Conservation (phyloP, 2,113 vertebrate species). For the Ailuropoda melanoleuca region DNA sequence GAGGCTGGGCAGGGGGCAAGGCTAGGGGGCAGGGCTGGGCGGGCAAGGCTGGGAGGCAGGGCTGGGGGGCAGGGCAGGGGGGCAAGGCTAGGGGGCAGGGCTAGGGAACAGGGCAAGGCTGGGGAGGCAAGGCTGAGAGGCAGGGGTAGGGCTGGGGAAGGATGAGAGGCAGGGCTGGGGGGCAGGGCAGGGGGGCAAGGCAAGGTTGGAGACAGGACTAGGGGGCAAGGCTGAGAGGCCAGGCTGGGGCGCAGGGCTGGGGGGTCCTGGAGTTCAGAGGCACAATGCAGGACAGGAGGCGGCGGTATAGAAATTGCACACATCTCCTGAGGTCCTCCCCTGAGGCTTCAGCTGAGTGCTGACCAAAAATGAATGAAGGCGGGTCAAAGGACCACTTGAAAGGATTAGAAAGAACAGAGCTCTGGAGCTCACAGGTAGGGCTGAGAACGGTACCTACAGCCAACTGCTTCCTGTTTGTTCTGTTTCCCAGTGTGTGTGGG, state of each 20-base stretch:
- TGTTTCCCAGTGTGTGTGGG: no score
- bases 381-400: not conserved
- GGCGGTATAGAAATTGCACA: not conserved
- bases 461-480: not conserved
- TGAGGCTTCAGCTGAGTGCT: not conserved
- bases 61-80: no score
- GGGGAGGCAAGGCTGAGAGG: no score
- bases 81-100: not conserved
- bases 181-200: not conserved
- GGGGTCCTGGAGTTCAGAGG: not conserved
- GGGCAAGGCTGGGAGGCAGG: not conserved
- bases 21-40: not conserved
- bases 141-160: not conserved
- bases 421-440: not conserved
- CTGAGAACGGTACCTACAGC: not conserved
- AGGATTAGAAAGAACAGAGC: not conserved
- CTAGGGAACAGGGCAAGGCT: not conserved
- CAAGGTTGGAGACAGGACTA: not conserved
- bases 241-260: not conserved
- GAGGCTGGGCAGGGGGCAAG: not conserved
- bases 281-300: not conserved
- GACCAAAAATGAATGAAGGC: fast-evolving
- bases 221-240: no score
- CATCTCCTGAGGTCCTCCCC: not conserved
- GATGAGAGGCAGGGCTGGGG: not conserved